Base-by-base conservation (phyloP, 2,888 invertebrate genomes). In the Aphodius sticticus region DNA sequence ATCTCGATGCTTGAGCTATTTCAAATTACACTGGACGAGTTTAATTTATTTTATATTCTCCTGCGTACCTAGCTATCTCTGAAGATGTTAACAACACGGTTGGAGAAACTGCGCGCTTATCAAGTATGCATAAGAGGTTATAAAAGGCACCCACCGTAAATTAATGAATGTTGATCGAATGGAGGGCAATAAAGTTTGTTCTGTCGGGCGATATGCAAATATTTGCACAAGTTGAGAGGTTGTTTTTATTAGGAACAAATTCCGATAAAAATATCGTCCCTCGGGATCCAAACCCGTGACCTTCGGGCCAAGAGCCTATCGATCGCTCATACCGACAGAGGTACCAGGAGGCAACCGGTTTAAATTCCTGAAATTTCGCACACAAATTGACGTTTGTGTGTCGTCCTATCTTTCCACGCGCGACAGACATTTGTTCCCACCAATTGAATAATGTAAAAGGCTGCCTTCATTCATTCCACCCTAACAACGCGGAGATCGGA, bases 321-420 rank as follows among this genome's bases (percentile, higher is more conserved):
- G 53, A 53, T 53, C 53, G 53, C 53, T 53, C 53, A 53, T 26
- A 26, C 53, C 7, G 53, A 5, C 53, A 5, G 53, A 53, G 53
- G 53, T 53, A 53, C 53, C 3, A 5, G 3, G 9, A 53, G 53
- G 9, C 53, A 53, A 53, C 9, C 53, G 12, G 53, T 53, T 53
- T 5, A 53, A 53, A 53, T 53, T 53, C 53, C 53, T 53, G 9
- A 53, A 53, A 53, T 53, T 53, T 53, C 53, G 26, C 26, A 53
- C 53, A 53, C 53, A 53, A 53, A 53, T 53, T 53, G 53, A 53
- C 53, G 53, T 53, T 53, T 53, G 53, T 53, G 53, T 53, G 53
- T 12, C 53, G 53, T 53, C 53, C 9, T 53, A 53, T 53, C 53
- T 53, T 12, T 53, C 7, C 12, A 1, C 53, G 53, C 53, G 12